A percentile compares a stretch with the other conserved stretches of the same genome.
Evolutionary conservation across 1,140 invertebrate species (phyloP).

Genomic region (Magallana ariakensis): DNA sequence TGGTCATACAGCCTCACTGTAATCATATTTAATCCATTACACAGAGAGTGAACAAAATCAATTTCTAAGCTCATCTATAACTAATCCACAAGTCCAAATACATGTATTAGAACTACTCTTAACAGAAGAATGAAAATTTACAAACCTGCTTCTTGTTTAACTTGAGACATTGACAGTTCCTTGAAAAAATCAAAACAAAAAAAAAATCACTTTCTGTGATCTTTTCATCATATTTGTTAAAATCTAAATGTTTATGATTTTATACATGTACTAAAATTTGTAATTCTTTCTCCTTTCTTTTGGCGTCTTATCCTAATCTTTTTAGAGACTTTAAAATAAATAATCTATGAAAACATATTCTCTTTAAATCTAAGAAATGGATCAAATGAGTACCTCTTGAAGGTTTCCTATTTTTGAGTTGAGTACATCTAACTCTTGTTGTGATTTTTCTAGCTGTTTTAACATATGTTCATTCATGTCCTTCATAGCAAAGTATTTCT

Average conservation of each 20-base stretch:
- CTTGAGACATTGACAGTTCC: conserved; percentile 85
- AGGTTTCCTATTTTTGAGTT: conserved; percentile 85
- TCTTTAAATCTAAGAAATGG: too few relatives aligned
- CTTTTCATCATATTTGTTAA: too few relatives aligned
- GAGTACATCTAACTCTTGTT: conserved; percentile 84
- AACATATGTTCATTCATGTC: conserved; percentile 82
- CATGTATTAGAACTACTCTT: too few relatives aligned
- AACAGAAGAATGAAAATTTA: neutral
- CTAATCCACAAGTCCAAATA: too few relatives aligned
- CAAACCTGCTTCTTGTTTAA: conserved; percentile 85
- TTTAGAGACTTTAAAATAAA: too few relatives aligned
- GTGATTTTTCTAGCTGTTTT: conserved; percentile 83
- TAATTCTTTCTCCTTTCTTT: too few relatives aligned
- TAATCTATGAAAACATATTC: too few relatives aligned
- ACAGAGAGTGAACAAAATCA: neutral
- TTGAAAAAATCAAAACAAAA: conserved; percentile 64
- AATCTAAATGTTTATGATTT: too few relatives aligned
- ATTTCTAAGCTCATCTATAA: too few relatives aligned
- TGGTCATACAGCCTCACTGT: conserved; percentile 85
- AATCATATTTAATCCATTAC: neutral
- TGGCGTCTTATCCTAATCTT: too few relatives aligned
- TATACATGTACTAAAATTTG: too few relatives aligned
- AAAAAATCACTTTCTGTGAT: neutral
- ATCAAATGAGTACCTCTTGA: conserved; percentile 80
- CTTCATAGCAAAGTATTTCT: conserved; percentile 82